Conservation (phyloP, 2,797 vertebrate genomes). For the Glyptemys insculpta region DNA sequence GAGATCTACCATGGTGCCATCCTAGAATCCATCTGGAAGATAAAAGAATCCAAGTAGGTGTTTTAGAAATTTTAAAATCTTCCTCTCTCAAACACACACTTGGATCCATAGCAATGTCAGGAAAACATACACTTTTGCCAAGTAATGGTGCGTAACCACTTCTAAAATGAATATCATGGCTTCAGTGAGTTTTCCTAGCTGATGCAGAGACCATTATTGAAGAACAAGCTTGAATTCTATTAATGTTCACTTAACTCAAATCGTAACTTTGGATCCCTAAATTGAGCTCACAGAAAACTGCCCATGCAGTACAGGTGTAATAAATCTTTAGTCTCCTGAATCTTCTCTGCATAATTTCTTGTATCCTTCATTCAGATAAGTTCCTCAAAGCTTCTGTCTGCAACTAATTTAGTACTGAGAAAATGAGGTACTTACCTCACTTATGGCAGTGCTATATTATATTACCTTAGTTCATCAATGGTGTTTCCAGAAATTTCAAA, state of each 20-base stretch:
- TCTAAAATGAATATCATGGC: background rate
- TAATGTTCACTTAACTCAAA: slow-evolving; percentile 19
- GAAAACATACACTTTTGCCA: background rate
- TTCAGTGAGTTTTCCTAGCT: background rate
- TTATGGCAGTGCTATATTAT: background rate
- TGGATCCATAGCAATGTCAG: background rate
- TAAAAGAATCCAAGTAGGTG: background rate
- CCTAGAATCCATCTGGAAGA: background rate
- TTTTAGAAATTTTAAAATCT: background rate
- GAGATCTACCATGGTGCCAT: background rate
- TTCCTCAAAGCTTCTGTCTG: slow-evolving; percentile 42
- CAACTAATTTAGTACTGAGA: slow-evolving; percentile 17
- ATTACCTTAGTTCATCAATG: background rate
- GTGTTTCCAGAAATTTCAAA: background rate
- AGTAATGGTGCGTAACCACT: background rate
- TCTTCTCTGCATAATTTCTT: background rate
- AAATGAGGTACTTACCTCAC: background rate
- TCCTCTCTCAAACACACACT: background rate
- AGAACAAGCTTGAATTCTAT: background rate
- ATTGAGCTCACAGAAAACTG: background rate
- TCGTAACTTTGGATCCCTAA: background rate
- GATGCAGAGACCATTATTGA: background rate
- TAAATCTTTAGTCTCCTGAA: background rate
- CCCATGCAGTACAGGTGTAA: background rate
- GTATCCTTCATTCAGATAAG: slow-evolving; percentile 6